Evolutionary conservation across 2,797 vertebrate genomes (phyloP), one percentile per base, ranked within the genome.

Genomic region (Potorous gilbertii): DNA sequence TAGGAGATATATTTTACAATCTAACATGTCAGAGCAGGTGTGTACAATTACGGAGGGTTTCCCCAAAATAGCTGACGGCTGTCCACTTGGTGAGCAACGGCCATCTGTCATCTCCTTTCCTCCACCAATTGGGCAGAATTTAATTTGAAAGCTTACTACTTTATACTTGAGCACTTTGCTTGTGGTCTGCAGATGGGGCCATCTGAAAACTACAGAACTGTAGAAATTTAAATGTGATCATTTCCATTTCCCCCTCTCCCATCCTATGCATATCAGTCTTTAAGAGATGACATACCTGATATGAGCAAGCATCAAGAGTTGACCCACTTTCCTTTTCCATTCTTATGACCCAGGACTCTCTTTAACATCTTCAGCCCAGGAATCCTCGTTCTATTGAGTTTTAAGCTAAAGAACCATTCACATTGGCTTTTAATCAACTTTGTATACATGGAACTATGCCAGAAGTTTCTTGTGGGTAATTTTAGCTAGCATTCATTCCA

Each of bases 41-140:
- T 0, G 93, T 95, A 95, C 21, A 87, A 95, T 97, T 90, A 96
- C 92, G 91, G 89, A 97, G 92, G 90, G 28, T 94, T 92, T 94
- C 96, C 94, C 96, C 91, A 54, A 97, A 98, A 96, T 94, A 98
- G 96, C 96, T 95, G 95, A 59, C 92, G 93, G 93, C 97, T 97
- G 93, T 96, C 95, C 96, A 50, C 97, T 97, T 96, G 95, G 95
- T 93, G 96, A 97, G 94, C 97, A 97, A 93, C 92, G 90, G 59
- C 59, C 74, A 87, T 87, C 40, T 97, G 90, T 93, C 94, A 93
- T 90, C 91, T 28, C 96, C 95, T 91, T 0, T 18, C 94, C 97
- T 97, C 91, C 89, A 94, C 95, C 96, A 81, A 81, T 94, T 94
- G 93, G 92, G 94, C 92, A 56, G 94, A 95, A 96, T 97, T 97